Evolutionary conservation across 2,113 vertebrate species (phyloP).

Genomic region (Takifugu flavidus): DNA sequence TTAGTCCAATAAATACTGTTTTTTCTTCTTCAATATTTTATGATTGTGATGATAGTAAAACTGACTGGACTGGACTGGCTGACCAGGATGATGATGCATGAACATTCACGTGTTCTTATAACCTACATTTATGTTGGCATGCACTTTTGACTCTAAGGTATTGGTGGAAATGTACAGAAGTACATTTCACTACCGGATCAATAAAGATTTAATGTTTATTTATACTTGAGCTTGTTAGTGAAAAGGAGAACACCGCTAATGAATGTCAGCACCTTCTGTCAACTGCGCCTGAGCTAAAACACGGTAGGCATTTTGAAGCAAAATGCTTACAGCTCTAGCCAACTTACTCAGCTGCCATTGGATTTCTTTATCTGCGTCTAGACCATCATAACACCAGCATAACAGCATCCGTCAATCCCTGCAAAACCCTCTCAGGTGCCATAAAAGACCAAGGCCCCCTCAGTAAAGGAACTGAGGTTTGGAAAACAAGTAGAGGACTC

Average conservation of each 20-base stretch:
- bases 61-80: no score
- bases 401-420: slow-evolving; percentile 65
- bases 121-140: no score
- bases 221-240: slow-evolving; percentile 1
- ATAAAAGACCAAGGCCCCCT: slow-evolving; percentile 52
- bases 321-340: slow-evolving; percentile 57
- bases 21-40: no score
- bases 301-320: slow-evolving; percentile 51
- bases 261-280: slow-evolving; percentile 27
- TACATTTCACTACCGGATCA: no score
- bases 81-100: no score
- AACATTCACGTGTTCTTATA: no score
- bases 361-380: slow-evolving; percentile 62
- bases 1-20: no score
- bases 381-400: slow-evolving; percentile 59
- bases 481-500: slow-evolving; percentile 56
- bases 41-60: no score
- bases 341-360: slow-evolving; percentile 49
- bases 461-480: slow-evolving; percentile 39
- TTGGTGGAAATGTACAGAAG: no score
- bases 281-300: slow-evolving; percentile 33
- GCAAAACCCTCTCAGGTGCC: slow-evolving; percentile 46
- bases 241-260: slow-evolving; percentile 25
- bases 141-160: no score
- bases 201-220: not conserved